Evolutionary conservation across 2,797 vertebrate species (phyloP).

Genomic region (Leptodactylus fallax): DNA sequence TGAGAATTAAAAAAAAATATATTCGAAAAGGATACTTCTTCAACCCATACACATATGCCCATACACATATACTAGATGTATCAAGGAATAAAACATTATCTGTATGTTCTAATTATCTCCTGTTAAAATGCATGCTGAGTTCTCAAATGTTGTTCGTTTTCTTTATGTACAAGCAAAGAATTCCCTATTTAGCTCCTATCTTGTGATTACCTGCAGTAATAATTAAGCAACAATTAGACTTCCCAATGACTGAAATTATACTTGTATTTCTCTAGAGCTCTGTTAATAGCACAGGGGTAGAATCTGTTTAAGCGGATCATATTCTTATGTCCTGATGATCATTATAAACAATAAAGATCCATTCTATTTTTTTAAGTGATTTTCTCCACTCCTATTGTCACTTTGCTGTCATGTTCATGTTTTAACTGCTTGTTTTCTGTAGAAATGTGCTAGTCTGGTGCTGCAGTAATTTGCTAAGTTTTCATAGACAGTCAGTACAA

Average conservation of each 20-base stretch:
- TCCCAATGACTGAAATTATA: slow-evolving; percentile 37
- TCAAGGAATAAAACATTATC: neutral
- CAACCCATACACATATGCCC: neutral
- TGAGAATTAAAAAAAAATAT: too few species aligned
- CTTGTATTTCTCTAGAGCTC: slow-evolving; percentile 42
- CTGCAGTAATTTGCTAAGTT: too few species aligned
- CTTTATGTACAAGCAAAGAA: slow-evolving; percentile 18
- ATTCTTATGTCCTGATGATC: neutral
- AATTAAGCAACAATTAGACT: slow-evolving; percentile 51
- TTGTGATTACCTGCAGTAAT: slow-evolving; percentile 39
- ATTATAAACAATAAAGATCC: neutral
- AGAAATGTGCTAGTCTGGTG: neutral
- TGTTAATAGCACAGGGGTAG: slow-evolving; percentile 28
- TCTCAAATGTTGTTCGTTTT: slow-evolving; percentile 3
- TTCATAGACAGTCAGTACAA: too few species aligned
- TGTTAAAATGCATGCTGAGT: neutral
- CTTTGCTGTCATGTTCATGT: neutral
- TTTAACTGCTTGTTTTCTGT: slow-evolving; percentile 2
- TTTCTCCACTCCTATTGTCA: slow-evolving; percentile 5
- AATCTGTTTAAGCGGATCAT: slow-evolving; percentile 39
- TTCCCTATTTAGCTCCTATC: slow-evolving; percentile 37
- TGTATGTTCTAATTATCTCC: neutral
- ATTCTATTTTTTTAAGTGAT: neutral
- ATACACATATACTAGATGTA: neutral
- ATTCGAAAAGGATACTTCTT: too few species aligned